Base-by-base conservation (phyloP, 2,888 invertebrate genomes). In the Agrotis exclamationis region DNA sequence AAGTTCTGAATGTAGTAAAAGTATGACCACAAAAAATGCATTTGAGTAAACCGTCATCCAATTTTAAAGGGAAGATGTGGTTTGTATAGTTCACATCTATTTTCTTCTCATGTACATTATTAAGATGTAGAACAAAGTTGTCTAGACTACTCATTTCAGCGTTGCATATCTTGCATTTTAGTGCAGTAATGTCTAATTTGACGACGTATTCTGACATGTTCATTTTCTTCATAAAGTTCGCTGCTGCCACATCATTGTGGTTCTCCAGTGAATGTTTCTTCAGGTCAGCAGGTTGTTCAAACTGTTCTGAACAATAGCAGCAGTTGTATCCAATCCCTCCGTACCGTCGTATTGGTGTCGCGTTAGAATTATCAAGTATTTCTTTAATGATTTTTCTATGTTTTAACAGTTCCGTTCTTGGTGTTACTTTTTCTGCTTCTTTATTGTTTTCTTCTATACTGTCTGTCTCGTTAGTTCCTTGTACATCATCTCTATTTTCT, bases 61-160 rank as follows among this genome's bases (percentile, higher is more conserved):
- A 91, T 68, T 87, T 87, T 58, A 93, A 89, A 0, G 93, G 92
- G 0, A 93, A 63, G 4, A 93, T 89, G 53, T 89, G 89, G 18
- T 83, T 88, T 18, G 84, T 85, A 13, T 90, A 75, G 1, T 89
- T 87, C 0, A 66, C 82, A 20, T 84, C 74, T 3, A 92, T 64
- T 1, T 70, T 80, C 65, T 87, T 88, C 0, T 76, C 63, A 44
- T 89, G 89, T 18, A 28, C 4, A 2, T 74, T 80, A 14, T 80
- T 65, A 1, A 87, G 73, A 76, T 89, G 89, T 1, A 71, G 57
- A 6, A 83, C 70, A 0, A 89, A 69, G 28, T 65, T 68, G 7
- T 87, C 85, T 4, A 89, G 67, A 6, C 77, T 79, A 20, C 71
- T 54, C 1, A 88, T 79, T 6, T 80, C 39, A 22, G 0, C 28